These are phyloP conservation scores for Dorcus hopei DNA, from an alignment of 2,888 invertebrate genomes.

Conservation along the genomic window DNA sequence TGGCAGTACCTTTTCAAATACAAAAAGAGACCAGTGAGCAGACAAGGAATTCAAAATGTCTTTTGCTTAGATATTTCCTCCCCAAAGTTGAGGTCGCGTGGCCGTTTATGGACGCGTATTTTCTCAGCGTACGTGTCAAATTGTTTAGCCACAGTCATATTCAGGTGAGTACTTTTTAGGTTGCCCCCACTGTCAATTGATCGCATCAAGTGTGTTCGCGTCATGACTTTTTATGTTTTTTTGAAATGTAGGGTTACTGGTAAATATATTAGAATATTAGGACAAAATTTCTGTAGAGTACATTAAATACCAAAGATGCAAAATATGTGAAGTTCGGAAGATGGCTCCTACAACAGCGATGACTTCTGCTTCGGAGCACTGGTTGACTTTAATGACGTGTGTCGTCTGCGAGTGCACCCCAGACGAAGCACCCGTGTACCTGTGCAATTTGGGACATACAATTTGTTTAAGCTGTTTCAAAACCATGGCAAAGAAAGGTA, in stretches of 20 bases:
- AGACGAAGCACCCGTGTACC: conserved; percentile 38
- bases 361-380: conserved; percentile 27
- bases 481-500: conserved; percentile 34
- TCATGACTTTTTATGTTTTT: neutral
- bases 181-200: no score
- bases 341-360: conserved; percentile 15
- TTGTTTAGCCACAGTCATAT: no score
- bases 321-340: conserved; percentile 1
- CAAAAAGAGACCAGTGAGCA: no score
- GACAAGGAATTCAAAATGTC: no score
- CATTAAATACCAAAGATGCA: conserved; percentile 10
- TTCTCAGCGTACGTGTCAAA: no score
- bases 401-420: conserved; percentile 38
- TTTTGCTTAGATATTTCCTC: no score
- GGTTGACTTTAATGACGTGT: conserved; percentile 38
- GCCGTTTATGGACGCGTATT: no score
- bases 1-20: no score
- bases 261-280: conserved; percentile 1
- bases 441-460: conserved; percentile 40
- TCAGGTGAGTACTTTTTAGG: no score
- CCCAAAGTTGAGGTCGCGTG: no score
- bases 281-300: conserved; percentile 19
- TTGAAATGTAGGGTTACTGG: neutral
- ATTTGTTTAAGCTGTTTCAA: conserved; percentile 40
- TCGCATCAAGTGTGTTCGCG: neutral